These are phyloP conservation scores for Lepidocyrtoides sp. DNA, from an alignment of 2,888 invertebrate genomes.

Conservation along the genomic window DNA sequence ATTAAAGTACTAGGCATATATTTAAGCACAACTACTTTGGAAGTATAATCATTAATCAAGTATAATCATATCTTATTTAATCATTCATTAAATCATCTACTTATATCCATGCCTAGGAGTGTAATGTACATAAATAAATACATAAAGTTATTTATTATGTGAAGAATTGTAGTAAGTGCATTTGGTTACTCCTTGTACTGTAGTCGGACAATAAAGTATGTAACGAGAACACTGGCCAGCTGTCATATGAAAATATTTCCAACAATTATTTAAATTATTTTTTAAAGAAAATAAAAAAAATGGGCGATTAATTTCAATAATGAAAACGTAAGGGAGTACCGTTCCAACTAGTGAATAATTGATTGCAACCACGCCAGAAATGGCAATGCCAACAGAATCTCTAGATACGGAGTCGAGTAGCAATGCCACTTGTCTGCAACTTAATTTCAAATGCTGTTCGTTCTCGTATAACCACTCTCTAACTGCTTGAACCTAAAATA, in stretches of 20 bases:
- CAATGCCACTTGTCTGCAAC: constrained; percentile 35
- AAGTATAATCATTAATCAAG: too few relatives aligned
- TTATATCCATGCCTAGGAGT: too few relatives aligned
- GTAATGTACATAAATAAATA: too few relatives aligned
- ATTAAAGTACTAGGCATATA: too few relatives aligned
- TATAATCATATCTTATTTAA: too few relatives aligned
- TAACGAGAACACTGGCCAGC: constrained; percentile 64
- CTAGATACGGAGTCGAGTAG: constrained; percentile 62
- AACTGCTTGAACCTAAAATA: constrained; percentile 13
- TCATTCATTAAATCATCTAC: too few relatives aligned
- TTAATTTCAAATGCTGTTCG: constrained; percentile 52
- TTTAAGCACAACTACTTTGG: too few relatives aligned
- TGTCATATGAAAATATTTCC: constrained; percentile 12
- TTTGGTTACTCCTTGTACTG: constrained; percentile 54
- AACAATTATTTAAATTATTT: background rate
- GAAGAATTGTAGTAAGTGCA: too few relatives aligned
- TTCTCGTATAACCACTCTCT: constrained; percentile 71
- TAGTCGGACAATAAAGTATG: constrained; percentile 62
- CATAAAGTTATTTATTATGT: too few relatives aligned
- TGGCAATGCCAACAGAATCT: constrained; percentile 54
- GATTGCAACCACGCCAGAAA: constrained; percentile 30
- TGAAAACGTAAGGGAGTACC: constrained; percentile 32
- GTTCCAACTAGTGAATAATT: constrained; percentile 73
- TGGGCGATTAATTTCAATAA: too few relatives aligned
- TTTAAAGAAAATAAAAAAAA: too few relatives aligned